These are phyloP conservation scores for Eristalis pertinax DNA, from an alignment of 2,888 invertebrate genomes.

Conservation along the genomic window DNA sequence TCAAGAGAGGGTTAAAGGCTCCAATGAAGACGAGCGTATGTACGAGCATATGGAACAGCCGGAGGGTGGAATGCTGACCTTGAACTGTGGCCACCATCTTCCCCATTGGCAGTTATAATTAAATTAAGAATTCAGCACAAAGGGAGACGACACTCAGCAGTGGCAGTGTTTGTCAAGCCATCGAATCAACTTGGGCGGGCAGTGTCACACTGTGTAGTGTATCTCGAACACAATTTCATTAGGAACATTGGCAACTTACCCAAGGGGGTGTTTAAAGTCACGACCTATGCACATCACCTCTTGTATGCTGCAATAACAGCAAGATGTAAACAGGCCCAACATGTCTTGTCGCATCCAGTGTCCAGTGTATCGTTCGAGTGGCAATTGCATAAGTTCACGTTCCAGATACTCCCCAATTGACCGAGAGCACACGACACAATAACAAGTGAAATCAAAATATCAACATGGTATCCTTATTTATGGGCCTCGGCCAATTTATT, in stretches of 20 bases:
- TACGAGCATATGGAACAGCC: neutral
- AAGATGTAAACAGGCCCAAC: constrained; percentile 46
- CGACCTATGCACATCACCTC: constrained; percentile 62
- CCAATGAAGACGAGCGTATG: no score
- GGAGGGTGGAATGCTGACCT: neutral
- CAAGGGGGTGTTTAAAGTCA: constrained; percentile 57
- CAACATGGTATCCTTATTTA: constrained; percentile 40
- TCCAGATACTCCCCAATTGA: constrained; percentile 35
- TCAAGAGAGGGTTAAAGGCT: neutral
- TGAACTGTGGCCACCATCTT: neutral
- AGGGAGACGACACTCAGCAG: neutral
- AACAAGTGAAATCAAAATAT: constrained; percentile 49
- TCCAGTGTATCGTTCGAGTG: constrained; percentile 28
- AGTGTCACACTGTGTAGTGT: neutral
- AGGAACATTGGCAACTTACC: constrained; percentile 42
- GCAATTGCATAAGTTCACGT: constrained; percentile 46
- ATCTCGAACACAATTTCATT: constrained; percentile 44
- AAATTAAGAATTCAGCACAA: neutral
- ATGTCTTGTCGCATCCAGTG: constrained; percentile 53
- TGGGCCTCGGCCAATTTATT: constrained; percentile 11
- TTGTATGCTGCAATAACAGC: constrained; percentile 65
- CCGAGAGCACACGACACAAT: constrained; percentile 14
- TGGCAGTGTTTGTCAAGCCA: constrained; percentile 12
- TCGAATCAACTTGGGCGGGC: neutral
- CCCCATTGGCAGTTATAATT: constrained; percentile 13